phyloP scores from a whole-genome alignment of 2,113 vertebrate genomes.

The Pleuronectes platessa region DNA sequence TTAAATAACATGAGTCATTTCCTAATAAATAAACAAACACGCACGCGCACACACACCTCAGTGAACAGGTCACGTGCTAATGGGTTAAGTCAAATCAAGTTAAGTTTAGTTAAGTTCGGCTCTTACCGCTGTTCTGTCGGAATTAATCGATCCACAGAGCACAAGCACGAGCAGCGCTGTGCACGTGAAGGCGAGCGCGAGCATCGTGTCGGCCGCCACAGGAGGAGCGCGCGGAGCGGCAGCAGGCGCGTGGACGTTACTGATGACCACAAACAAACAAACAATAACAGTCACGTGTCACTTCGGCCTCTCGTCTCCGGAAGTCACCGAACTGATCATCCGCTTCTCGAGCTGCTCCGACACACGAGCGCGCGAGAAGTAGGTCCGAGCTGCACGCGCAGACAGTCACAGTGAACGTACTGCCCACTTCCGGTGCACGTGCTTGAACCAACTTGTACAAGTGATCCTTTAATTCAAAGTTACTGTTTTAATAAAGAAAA shows the following conservation, averaged over 20 bases:
- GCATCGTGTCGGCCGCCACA: constrained; percentile 43
- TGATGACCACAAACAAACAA: not conserved
- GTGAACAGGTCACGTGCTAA: no score
- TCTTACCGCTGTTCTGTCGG: not conserved
- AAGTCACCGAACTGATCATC: not conserved
- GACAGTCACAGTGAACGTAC: not conserved
- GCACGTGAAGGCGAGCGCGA: constrained; percentile 59
- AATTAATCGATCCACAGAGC: constrained; percentile 38
- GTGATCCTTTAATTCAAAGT: no score
- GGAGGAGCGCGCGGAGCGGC: constrained; percentile 4
- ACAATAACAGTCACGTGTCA: not conserved
- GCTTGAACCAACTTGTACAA: not conserved
- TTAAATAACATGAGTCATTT: no score
- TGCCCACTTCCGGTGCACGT: constrained; percentile 27
- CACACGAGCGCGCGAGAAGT: not conserved
- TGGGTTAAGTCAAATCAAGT: no score
- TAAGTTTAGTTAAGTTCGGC: no score
- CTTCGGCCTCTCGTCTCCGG: not conserved
- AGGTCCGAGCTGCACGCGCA: constrained; percentile 1
- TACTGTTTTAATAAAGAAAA: no score
- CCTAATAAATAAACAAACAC: no score
- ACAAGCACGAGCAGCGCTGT: constrained; percentile 61
- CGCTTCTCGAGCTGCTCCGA: not conserved
- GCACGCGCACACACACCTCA: no score
- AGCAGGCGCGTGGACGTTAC: not conserved